Percentiles rank a stretch among this genome's conserved stretches.
These are phyloP conservation scores for Phocides pigmalion DNA, from an alignment of 1,140 invertebrate genomes.

Conservation along the genomic window DNA sequence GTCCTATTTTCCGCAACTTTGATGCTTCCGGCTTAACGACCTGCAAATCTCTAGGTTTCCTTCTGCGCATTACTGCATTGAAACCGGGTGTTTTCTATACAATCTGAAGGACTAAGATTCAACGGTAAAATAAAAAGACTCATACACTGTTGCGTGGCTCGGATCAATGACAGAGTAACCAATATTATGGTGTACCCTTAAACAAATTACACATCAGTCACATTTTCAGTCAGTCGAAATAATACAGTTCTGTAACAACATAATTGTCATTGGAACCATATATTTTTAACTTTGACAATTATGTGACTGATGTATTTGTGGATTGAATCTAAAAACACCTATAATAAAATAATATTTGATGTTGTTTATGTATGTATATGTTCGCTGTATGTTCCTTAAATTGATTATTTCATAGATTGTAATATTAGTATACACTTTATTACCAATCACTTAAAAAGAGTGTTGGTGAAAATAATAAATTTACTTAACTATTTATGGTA, in stretches of 20 bases:
- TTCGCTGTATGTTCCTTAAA: conserved; percentile 1
- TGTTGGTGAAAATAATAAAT: neutral
- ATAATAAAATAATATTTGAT: neutral
- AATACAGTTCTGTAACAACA: neutral
- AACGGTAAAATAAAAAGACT: too few species aligned
- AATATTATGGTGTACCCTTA: too few species aligned
- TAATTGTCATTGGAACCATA: neutral
- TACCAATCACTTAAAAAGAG: neutral
- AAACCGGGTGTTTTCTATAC: too few species aligned
- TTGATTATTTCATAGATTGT: neutral
- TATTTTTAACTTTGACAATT: neutral
- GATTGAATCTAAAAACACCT: neutral
- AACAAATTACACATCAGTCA: neutral
- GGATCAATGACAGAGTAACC: too few species aligned
- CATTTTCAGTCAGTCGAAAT: too few species aligned
- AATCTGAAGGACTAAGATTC: too few species aligned
- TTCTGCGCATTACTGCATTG: too few species aligned
- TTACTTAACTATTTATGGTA: too few species aligned
- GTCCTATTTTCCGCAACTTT: too few species aligned
- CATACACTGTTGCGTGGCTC: too few species aligned
- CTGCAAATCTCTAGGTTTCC: too few species aligned
- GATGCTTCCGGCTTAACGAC: too few species aligned
- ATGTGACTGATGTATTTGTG: neutral
- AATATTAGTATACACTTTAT: neutral
- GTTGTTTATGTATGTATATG: conserved; percentile 7